Conservation (phyloP, 2,888 invertebrate genomes). For the Ichneumoninae sp. region DNA sequence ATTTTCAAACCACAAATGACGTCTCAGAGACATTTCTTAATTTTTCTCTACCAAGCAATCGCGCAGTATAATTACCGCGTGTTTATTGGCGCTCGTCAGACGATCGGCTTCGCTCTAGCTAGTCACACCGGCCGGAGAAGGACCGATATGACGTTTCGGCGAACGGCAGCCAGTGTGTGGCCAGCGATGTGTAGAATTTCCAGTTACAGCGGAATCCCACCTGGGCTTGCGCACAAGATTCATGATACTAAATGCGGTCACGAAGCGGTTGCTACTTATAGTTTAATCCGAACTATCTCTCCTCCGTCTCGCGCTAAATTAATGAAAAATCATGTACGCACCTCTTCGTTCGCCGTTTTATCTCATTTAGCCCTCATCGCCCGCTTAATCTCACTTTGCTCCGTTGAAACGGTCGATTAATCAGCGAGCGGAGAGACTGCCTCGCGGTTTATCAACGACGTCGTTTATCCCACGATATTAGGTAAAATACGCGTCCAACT, state of each 20-base stretch:
- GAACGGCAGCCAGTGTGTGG: no score
- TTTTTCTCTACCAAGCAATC: background rate
- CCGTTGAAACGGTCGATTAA: constrained; percentile 8
- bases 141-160: background rate
- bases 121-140: background rate
- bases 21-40: background rate
- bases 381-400: constrained; percentile 26
- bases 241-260: background rate
- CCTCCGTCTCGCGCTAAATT: background rate
- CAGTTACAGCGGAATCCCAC: background rate
- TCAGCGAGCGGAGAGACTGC: background rate
- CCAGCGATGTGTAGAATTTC: background rate
- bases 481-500: constrained; percentile 10
- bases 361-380: constrained; percentile 14
- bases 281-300: background rate
- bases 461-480: constrained; percentile 12
- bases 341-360: constrained; percentile 6
- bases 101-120: background rate
- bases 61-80: background rate
- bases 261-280: background rate
- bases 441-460: background rate
- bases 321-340: background rate
- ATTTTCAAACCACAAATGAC: background rate
- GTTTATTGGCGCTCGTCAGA: background rate
- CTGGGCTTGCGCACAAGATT: background rate